Evolutionary conservation across 1,140 invertebrate genomes (phyloP), one percentile per base, ranked within the genome.

Genomic region (Stegodyphus dumicola): DNA sequence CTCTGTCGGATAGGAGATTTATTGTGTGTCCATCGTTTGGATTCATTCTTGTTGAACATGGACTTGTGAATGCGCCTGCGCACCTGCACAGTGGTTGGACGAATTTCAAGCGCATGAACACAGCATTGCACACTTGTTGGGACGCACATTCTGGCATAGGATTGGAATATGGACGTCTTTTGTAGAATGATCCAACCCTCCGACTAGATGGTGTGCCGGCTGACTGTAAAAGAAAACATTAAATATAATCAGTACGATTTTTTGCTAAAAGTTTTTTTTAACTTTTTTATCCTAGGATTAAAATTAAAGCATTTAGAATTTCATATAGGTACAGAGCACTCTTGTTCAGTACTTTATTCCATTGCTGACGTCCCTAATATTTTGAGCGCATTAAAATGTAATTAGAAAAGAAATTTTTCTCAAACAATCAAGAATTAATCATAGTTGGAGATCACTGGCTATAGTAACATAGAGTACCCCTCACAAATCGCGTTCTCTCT

Each of bases 41-140:
- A 91, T 96, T 95, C 73, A 80, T 92, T 86, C 95, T 95, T 7
- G 95, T 95, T 49, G 96, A 97, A 90, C 96, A 98, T 7, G 96
- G 95, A 91, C 96, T 95, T 88, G 95, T 92, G 91, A 96, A 96
- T 90, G 95, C 92, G 64, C 93, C 93, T 49, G 96, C 95, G 92
- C 96, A 98, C 75, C 96, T 95, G 91, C 96, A 98, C 85, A 97
- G 91, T 15, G 96, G 96, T 90, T 97, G 96, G 49, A 96, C 97
- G 91, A 96, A 97, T 91, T 97, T 97, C 75, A 97, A 91, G 81
- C 96, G 92, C 52, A 97, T 94, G 91, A 97, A 97, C 75, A 97
- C 95, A 0, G 96, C 96, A 90, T 96, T 97, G 91, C 96, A 97
- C 79, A 96, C 95, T 93, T 97, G 92, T 92, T 98, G 96, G 88